These are phyloP conservation scores for Heliconius melpomene DNA, from an alignment of 1,140 invertebrate species.

Conservation along the genomic window DNA sequence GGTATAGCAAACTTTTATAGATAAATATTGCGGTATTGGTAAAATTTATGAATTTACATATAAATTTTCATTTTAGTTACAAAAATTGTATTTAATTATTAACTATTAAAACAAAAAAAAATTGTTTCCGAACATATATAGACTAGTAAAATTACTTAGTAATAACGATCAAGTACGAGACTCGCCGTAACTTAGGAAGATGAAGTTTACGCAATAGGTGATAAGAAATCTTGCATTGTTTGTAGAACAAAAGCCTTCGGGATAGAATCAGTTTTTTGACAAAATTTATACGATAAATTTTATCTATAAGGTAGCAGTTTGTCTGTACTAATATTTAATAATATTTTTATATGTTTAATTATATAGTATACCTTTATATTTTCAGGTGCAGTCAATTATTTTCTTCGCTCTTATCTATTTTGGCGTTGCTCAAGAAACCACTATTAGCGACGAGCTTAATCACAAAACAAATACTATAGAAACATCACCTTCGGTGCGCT, in stretches of 20 bases:
- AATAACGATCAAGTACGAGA: constrained; percentile 21
- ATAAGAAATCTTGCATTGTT: constrained; percentile 57
- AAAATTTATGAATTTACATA: too few relatives aligned
- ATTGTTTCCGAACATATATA: neutral
- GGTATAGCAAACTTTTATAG: too few relatives aligned
- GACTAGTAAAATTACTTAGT: neutral
- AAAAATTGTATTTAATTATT: too few relatives aligned
- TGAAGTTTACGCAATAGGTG: constrained; percentile 47
- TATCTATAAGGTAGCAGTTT: too few relatives aligned
- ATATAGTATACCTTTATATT: constrained; percentile 43
- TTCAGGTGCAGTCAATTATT: constrained; percentile 59
- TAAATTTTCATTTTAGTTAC: too few relatives aligned
- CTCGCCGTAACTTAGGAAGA: constrained; percentile 26
- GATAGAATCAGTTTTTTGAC: neutral
- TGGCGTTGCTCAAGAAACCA: constrained; percentile 63
- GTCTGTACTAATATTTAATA: neutral
- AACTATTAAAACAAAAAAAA: too few relatives aligned
- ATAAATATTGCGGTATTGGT: too few relatives aligned
- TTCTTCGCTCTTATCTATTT: constrained; percentile 46
- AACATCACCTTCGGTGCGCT: constrained; percentile 46
- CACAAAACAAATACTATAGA: constrained; percentile 73
- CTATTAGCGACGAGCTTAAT: constrained; percentile 60
- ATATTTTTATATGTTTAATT: neutral
- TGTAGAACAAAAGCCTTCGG: constrained; percentile 47
- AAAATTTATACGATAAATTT: too few relatives aligned